Base-by-base conservation (phyloP, 2,797 vertebrate species). In the Gobionotothen gibberifrons region DNA sequence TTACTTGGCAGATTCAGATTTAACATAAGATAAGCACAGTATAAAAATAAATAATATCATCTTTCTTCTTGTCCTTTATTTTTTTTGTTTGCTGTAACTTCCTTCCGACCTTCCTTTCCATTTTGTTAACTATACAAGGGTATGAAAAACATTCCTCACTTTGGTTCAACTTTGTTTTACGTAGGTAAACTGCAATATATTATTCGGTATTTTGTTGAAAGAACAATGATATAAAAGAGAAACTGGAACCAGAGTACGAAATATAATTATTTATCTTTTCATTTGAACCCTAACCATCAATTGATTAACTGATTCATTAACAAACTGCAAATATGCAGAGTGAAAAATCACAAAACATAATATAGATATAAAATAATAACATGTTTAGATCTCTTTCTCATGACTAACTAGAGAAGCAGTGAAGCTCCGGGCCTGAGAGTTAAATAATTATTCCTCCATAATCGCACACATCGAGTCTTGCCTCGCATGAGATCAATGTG, bases 401-500 rank as follows among this genome's bases (percentile, higher is more conserved):
- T 13, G 44, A 46, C 32, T 69, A 4, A 3, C 42, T 0, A 3
- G 53, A 55, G 36, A 60, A 39, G n/a, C 42, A 42, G 48, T 0
- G 22, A 21, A 65, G 57, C 56, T 62, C 19, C 54, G 2, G 6
- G 17, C n/a, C 61, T 2, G 22, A 51, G n/a, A 29, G 46, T n/a
- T 47, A 1, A 51, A 78, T 65, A 70, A 64, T 81, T 43, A 56
- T 67, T 74, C 71, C 78, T 29, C 61, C 59, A 6, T 64, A 52
- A 67, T 68, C 21, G 55, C 51, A 40, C 36, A 66, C 67, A 14
- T 58, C 1, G 70, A 55, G 49, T 60, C 57, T 68, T 47, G 72
- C 72, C 55, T 72, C 6, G 1, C 46, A 59, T 69, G 1, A 22
- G 78, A 88, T 88, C 86, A 49, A 80, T 89, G 43, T 81, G 85